Percentiles rank a stretch among this genome's conserved stretches.
These are phyloP conservation scores for Urocynchramus pylzowi DNA, from an alignment of 2,113 vertebrate species.

Conservation along the genomic window DNA sequence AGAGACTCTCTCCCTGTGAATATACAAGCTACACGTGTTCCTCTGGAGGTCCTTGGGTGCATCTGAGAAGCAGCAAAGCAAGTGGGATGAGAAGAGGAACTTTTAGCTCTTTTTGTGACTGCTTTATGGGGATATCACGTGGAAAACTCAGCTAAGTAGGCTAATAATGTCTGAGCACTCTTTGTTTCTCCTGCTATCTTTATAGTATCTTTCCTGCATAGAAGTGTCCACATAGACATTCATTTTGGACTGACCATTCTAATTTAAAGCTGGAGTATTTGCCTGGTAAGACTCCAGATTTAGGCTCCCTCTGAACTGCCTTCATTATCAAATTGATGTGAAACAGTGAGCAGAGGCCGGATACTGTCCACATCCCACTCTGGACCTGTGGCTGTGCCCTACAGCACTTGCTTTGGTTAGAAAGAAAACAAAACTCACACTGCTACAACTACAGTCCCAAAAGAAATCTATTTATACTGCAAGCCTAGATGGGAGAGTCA, in stretches of 20 bases:
- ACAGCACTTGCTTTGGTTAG: neutral
- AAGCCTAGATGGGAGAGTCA: neutral
- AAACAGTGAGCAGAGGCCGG: neutral
- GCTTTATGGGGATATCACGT: rapidly evolving
- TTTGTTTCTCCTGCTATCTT: neutral
- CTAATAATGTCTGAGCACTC: neutral
- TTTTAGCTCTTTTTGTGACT: neutral
- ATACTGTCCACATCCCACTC: rapidly evolving
- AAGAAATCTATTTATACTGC: neutral
- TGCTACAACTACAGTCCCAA: neutral
- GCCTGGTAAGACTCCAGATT: neutral
- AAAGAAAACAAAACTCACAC: neutral
- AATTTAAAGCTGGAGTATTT: neutral
- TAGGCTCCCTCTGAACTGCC: neutral
- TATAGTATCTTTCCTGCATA: neutral
- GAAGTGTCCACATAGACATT: neutral
- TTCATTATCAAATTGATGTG: neutral
- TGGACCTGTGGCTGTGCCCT: neutral
- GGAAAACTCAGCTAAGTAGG: neutral
- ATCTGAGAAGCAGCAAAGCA: neutral
- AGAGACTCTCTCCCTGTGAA: neutral
- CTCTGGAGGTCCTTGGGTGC: neutral
- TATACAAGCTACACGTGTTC: neutral
- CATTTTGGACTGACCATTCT: neutral
- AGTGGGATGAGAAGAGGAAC: neutral